A percentile compares a stretch with the other conserved stretches of the same genome.
Conservation (phyloP, 2,113 vertebrate species). For the Nestor notabilis region DNA sequence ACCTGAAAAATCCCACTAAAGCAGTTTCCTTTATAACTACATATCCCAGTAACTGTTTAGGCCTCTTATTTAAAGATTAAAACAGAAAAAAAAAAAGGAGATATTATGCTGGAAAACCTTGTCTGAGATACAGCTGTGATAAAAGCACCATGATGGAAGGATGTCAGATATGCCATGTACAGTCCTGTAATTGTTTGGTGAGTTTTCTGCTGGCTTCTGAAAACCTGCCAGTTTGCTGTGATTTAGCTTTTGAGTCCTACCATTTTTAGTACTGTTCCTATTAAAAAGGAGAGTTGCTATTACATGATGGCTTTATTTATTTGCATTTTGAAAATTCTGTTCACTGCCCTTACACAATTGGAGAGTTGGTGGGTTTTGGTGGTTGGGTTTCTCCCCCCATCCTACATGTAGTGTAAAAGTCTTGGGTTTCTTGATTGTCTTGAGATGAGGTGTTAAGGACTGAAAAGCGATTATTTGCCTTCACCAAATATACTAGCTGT, state of each 20-base stretch:
- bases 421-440: background rate
- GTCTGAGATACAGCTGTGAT: background rate
- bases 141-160: accelerated
- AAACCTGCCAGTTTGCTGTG: background rate
- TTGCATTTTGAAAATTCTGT: background rate
- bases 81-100: background rate
- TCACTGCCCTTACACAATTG: background rate
- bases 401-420: background rate
- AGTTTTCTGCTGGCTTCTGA: background rate
- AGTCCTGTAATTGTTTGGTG: background rate
- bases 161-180: background rate
- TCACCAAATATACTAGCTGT: background rate
- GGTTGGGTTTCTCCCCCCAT: background rate
- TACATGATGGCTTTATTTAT: background rate
- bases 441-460: background rate
- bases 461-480: background rate
- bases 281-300: background rate
- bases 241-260: background rate
- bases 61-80: background rate
- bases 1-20: background rate
- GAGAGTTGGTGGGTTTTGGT: background rate
- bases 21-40: background rate
- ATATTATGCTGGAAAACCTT: background rate
- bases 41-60: background rate
- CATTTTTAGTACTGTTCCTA: background rate